Conservation (phyloP, 2,797 vertebrate species). For the Falco columbarius region DNA sequence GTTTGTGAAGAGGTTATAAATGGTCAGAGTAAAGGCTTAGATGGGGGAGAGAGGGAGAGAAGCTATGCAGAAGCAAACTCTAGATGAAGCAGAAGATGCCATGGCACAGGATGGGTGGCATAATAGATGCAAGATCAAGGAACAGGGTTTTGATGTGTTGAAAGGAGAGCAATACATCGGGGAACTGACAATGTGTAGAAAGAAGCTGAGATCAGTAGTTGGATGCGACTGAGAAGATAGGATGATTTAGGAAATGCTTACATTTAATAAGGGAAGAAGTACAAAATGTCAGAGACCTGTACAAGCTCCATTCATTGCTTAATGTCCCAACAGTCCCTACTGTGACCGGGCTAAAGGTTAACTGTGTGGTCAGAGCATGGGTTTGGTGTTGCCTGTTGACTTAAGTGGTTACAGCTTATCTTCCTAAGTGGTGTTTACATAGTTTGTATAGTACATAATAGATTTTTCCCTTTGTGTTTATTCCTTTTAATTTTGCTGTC, state of each 20-base stretch:
- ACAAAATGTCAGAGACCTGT: not conserved
- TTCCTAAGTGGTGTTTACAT: not conserved
- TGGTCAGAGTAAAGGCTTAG: not conserved
- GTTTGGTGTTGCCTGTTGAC: not conserved
- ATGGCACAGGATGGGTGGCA: not conserved
- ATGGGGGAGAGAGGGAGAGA: not conserved
- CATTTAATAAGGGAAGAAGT: not conserved
- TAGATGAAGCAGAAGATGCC: not conserved
- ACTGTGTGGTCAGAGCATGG: not conserved
- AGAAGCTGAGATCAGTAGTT: not conserved
- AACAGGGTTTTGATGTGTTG: not conserved
- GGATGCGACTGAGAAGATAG: not conserved
- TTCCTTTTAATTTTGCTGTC: conserved; percentile 24
- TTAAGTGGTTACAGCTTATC: not conserved
- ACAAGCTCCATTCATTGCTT: not conserved
- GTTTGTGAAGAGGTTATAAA: not conserved
- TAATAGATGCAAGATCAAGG: not conserved
- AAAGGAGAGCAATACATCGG: not conserved
- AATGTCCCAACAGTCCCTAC: not conserved
- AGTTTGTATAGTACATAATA: not conserved
- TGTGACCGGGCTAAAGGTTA: not conserved
- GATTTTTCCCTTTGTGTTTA: not conserved
- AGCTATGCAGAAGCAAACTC: not conserved
- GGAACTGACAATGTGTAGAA: not conserved
- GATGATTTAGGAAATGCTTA: not conserved